A percentile compares a stretch with the other conserved stretches of the same genome.
These are phyloP conservation scores for Labeo catla DNA, from an alignment of 2,113 vertebrate species.

Conservation along the genomic window DNA sequence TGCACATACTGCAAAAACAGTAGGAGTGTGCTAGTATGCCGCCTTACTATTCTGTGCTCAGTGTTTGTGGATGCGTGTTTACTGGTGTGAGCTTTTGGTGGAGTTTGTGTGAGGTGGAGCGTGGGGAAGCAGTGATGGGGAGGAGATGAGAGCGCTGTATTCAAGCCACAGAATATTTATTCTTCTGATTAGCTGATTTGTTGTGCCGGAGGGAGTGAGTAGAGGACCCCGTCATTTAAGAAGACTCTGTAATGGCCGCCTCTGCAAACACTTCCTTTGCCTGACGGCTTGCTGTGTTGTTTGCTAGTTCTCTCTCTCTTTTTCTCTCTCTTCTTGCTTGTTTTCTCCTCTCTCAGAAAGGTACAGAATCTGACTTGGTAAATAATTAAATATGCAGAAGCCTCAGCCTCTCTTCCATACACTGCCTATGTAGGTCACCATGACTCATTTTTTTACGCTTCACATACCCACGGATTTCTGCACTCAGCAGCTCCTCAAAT, in stretches of 20 bases:
- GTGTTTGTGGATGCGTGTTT: background rate
- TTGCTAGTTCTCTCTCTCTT: constrained; percentile 54
- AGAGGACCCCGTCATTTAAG: constrained; percentile 18
- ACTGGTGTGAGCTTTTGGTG: background rate
- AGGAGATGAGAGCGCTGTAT: background rate
- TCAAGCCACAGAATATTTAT: background rate
- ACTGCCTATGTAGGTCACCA: constrained; percentile 80
- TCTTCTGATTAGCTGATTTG: constrained; percentile 33
- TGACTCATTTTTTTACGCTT: constrained; percentile 79
- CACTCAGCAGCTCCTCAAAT: constrained; percentile 69
- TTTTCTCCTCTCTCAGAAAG: constrained; percentile 62
- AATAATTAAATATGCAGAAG: constrained; percentile 80
- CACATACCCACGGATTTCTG: constrained; percentile 71
- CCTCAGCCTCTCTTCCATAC: constrained; percentile 54
- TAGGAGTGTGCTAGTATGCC: background rate
- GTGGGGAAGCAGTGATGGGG: background rate
- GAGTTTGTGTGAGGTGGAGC: background rate
- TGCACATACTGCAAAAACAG: background rate
- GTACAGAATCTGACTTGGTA: constrained; percentile 68
- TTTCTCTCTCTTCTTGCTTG: constrained; percentile 50
- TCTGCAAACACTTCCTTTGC: constrained; percentile 5
- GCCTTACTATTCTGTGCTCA: background rate
- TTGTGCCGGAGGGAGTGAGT: background rate
- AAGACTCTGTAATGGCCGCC: constrained; percentile 39
- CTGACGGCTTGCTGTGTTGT: constrained; percentile 51